A percentile compares a stretch with the other conserved stretches of the same genome.
Conservation (phyloP, 2,113 vertebrate genomes). For the Chlorodrepanis virens region DNA sequence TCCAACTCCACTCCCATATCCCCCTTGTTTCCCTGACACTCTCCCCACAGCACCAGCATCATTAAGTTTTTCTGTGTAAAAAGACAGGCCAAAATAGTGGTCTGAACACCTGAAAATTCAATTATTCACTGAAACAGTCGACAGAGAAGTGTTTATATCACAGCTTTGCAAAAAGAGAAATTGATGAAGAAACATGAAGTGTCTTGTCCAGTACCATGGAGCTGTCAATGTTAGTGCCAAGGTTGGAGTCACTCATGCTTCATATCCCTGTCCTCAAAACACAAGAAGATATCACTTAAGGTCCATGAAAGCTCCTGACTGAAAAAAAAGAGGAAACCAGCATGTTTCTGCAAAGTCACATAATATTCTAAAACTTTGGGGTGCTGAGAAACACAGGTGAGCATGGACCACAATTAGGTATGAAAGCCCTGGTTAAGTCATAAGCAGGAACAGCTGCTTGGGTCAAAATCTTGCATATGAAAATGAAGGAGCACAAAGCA, state of each 20-base stretch:
- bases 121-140: background rate
- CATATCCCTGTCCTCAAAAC: background rate
- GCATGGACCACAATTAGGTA: background rate
- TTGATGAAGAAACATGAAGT: background rate
- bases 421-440: background rate
- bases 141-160: background rate
- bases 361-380: background rate
- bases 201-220: background rate
- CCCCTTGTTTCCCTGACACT: background rate
- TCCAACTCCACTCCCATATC: background rate
- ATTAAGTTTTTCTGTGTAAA: background rate
- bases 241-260: background rate
- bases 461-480: background rate
- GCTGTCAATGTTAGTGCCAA: background rate
- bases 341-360: background rate
- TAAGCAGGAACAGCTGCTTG: background rate
- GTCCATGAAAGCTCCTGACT: background rate
- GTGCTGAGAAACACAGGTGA: background rate
- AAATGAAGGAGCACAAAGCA: background rate
- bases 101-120: background rate
- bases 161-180: background rate
- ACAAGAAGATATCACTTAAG: background rate
- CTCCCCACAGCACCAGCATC: background rate
- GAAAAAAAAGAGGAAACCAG: background rate
- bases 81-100: background rate